Base-by-base conservation (phyloP, 2,888 invertebrate species). In the Pteria penguin region DNA sequence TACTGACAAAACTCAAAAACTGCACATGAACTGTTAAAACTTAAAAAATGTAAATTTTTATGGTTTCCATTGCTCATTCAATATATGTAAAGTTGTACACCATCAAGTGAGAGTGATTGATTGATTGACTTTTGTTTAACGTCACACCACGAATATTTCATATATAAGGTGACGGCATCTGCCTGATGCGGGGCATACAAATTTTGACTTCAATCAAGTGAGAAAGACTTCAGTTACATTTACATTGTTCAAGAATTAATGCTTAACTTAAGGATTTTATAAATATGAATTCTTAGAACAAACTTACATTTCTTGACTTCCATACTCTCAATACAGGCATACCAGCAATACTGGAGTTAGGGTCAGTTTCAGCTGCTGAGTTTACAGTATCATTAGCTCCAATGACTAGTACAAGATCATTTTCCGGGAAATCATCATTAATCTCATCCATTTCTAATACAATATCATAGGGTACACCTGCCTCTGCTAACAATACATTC, bases 371-470 rank as follows among this genome's bases (percentile, higher is more conserved):
- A 27, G 97, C 97, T 0, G 97, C 96, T 79, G 96, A 96, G 93
- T 97, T 97, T 18, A 97, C 97, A 0, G 97, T 97, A 91, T 97
- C 97, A 89, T 97, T 97, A 22, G 97, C 97, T 79, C 97, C 95
- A 90, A 97, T 96, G 27, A 97, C 97, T 66, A 97, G 93, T 0
- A 96, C 96, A 27, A 97, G 93, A 91, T 97, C 97, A 11, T 96
- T 96, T 33, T 96, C 94, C 0, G 94, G 93, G 93, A 97, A 97
- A 86, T 97, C 97, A 8, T 96, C 95, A 90, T 97, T 97, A 87
- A 97, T 96, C 93, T 97, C 97, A 69, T 97, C 97, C 97, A 97
- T 97, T 93, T 97, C 97, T 81, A 96, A 94, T 0, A 97, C 94
- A 86, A 97, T 95, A 91, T 97, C 97, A 89, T 97, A 97, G 0